phyloP scores from a whole-genome alignment of 2,113 vertebrate species.

The Aramus guarauna region DNA sequence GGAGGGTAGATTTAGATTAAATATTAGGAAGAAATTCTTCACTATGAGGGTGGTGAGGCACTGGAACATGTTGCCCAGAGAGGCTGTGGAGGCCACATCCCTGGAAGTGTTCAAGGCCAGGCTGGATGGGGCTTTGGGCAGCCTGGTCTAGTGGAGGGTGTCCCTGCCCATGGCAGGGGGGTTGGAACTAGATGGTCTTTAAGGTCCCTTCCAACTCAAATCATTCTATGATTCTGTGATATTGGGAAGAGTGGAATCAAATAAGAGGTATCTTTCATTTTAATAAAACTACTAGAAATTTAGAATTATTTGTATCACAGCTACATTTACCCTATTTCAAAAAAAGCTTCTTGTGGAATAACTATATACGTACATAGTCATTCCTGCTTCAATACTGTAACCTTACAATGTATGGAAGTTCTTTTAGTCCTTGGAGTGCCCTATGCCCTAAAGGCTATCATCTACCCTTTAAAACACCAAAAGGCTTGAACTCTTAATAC shows the following conservation, averaged over 20 bases:
- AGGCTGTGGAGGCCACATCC: too few species aligned
- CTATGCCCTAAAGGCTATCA: neutral
- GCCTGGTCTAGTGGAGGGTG: too few species aligned
- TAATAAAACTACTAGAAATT: neutral
- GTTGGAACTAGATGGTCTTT: too few species aligned
- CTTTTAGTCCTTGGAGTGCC: neutral
- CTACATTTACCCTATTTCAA: neutral
- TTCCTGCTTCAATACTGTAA: neutral
- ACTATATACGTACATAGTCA: neutral
- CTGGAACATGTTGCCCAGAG: too few species aligned
- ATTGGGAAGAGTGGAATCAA: neutral
- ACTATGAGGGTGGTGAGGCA: too few species aligned
- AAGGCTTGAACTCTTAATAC: neutral
- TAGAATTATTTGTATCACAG: neutral
- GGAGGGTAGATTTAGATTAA: too few species aligned
- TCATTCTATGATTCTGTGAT: too few species aligned
- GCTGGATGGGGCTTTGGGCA: too few species aligned
- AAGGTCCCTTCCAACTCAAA: too few species aligned
- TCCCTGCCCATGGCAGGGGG: too few species aligned
- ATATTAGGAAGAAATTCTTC: too few species aligned
- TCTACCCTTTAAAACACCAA: neutral
- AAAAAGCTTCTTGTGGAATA: neutral
- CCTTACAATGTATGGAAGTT: neutral
- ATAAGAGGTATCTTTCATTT: neutral
- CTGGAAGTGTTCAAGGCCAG: too few species aligned